Evolutionary conservation across 2,797 vertebrate species (phyloP).

Genomic region (Chelon labrosus): DNA sequence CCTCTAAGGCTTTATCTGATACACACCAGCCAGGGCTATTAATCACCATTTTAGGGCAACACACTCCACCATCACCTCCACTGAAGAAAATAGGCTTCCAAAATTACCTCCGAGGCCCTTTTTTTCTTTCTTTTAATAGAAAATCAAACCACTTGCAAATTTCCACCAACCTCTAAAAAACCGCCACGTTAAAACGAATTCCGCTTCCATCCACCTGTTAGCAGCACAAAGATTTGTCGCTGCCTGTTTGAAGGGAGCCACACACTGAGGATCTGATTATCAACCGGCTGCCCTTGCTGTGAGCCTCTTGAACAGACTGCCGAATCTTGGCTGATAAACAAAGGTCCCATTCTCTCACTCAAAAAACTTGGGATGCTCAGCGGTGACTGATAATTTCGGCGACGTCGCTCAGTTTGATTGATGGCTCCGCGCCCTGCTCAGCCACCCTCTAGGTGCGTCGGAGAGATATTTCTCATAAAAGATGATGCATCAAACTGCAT

Average conservation of each 20-base stretch:
- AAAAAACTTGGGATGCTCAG: conserved; percentile 60
- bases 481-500: conserved; percentile 71
- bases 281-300: conserved; percentile 54
- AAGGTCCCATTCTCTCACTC: conserved; percentile 59
- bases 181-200: conserved; percentile 9
- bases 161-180: conserved; percentile 10
- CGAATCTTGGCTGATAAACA: conserved; percentile 76
- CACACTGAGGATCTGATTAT: conserved; percentile 66
- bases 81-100: conserved; percentile 53
- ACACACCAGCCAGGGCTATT: conserved; percentile 58
- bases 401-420: conserved; percentile 79
- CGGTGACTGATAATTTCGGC: conserved; percentile 75
- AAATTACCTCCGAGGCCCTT: conserved; percentile 28
- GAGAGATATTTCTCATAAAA: conserved; percentile 76
- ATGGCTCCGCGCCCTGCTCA: conserved; percentile 61
- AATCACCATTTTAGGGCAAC: conserved; percentile 78
- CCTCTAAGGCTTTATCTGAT: conserved; percentile 71
- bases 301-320: conserved; percentile 54
- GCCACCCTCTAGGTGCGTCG: conserved; percentile 56
- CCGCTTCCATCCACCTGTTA: conserved; percentile 47
- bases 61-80: conserved; percentile 72
- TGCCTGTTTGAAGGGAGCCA: conserved; percentile 33
- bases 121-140: conserved; percentile 14
- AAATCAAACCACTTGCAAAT: conserved; percentile 18
- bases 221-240: conserved; percentile 28